Conservation (phyloP, 1,140 invertebrate species). For the Solen grandis region DNA sequence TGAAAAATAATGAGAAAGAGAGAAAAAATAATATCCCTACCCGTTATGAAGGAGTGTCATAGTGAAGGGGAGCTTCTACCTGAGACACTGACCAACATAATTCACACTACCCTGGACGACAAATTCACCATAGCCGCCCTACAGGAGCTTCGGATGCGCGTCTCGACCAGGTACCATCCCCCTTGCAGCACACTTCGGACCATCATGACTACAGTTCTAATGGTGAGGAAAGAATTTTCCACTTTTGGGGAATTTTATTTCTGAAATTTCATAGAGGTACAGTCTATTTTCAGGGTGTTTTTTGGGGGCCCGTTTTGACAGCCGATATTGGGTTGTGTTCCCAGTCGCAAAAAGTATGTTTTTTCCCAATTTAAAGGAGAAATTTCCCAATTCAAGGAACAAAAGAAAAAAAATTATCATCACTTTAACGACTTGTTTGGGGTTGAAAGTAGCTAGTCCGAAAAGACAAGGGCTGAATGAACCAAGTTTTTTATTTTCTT, state of each 20-base stretch:
- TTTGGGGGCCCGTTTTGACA: neutral
- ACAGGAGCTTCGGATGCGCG: neutral
- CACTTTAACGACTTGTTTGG: too few relatives aligned
- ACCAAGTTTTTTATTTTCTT: too few relatives aligned
- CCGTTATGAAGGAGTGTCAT: too few relatives aligned
- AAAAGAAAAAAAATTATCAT: too few relatives aligned
- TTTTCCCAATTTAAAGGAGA: too few relatives aligned
- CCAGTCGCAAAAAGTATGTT: too few relatives aligned
- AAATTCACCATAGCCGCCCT: neutral
- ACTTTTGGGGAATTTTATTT: neutral
- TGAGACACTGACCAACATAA: neutral
- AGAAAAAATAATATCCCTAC: too few relatives aligned
- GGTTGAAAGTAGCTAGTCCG: too few relatives aligned
- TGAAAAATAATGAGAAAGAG: too few relatives aligned
- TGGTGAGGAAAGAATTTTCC: neutral
- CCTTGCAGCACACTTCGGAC: neutral
- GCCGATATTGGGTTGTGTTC: too few relatives aligned
- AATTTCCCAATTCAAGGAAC: too few relatives aligned
- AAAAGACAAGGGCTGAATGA: too few relatives aligned
- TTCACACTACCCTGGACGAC: constrained; percentile 10
- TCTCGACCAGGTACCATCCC: neutral
- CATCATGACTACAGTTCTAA: neutral
- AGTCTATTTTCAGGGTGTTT: neutral
- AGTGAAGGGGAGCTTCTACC: neutral
- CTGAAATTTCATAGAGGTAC: neutral